phyloP scores from a whole-genome alignment of 2,113 vertebrate species.

The Ailurus styani region DNA sequence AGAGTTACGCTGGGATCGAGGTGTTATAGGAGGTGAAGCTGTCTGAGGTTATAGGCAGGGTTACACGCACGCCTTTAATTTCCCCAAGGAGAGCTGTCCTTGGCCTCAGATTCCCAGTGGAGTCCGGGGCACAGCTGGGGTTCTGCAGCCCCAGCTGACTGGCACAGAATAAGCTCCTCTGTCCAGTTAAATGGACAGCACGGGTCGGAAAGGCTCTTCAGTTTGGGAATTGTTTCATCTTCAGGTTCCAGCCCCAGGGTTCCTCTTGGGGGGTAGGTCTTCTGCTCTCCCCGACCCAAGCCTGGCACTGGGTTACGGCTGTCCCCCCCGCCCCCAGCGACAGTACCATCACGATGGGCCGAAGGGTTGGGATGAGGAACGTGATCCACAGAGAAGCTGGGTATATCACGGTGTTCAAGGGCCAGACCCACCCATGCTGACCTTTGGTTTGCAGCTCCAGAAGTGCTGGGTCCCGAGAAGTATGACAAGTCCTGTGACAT shows the following conservation, averaged over 20 bases:
- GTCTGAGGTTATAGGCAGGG: not conserved
- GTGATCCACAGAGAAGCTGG: not conserved
- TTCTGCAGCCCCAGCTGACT: not conserved
- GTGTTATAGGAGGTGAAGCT: fast-evolving
- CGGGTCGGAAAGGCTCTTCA: not conserved
- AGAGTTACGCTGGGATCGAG: not conserved
- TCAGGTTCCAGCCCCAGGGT: not conserved
- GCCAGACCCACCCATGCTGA: not conserved
- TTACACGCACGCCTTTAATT: not conserved
- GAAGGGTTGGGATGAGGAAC: not conserved
- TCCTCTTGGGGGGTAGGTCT: not conserved
- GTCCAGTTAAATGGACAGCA: not conserved
- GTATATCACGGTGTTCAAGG: not conserved
- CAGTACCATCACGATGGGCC: fast-evolving
- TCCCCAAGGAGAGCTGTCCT: not conserved
- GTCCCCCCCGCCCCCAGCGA: fast-evolving
- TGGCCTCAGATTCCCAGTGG: not conserved
- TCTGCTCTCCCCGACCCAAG: not conserved
- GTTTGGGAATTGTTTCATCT: not conserved
- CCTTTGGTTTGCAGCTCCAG: conserved; percentile 87
- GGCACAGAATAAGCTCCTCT: not conserved
- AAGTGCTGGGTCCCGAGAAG: conserved; percentile 97
- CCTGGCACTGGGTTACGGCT: not conserved
- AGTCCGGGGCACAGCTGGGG: not conserved
- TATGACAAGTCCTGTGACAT: conserved; percentile 99